These are phyloP conservation scores for Melitaea athalia DNA, from an alignment of 2,888 invertebrate genomes.

Conservation along the genomic window DNA sequence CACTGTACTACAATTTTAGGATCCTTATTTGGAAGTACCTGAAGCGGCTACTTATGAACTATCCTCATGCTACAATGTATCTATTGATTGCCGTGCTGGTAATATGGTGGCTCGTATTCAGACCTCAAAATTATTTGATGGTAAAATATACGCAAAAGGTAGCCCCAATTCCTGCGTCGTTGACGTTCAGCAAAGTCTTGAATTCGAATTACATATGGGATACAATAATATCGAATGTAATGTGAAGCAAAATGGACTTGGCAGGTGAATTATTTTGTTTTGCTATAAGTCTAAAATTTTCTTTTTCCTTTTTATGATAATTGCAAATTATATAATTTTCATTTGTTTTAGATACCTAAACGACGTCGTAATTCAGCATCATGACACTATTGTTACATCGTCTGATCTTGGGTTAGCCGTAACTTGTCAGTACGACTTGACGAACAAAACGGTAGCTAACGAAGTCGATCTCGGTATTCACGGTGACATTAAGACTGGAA, in stretches of 20 bases:
- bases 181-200: constrained; percentile 92
- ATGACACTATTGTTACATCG: constrained; percentile 96
- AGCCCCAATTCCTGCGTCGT: constrained; percentile 96
- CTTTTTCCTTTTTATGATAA: background rate
- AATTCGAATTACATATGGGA: constrained; percentile 95
- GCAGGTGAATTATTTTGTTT: constrained; percentile 76
- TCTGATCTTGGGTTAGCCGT: constrained; percentile 96
- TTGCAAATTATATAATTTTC: background rate
- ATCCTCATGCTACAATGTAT: constrained; percentile 96
- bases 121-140: constrained; percentile 95
- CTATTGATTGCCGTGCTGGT: constrained; percentile 94
- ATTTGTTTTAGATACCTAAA: constrained; percentile 85
- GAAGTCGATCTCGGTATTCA: constrained; percentile 94
- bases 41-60: constrained; percentile 96
- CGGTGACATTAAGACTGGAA: constrained; percentile 92
- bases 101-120: constrained; percentile 97
- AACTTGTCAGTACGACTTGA: constrained; percentile 96
- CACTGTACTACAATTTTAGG: constrained; percentile 68
- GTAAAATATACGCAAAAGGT: constrained; percentile 97
- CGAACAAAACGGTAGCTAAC: constrained; percentile 96
- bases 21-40: constrained; percentile 94
- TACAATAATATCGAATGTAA: constrained; percentile 96
- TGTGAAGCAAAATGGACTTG: constrained; percentile 93
- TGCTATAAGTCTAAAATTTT: background rate
- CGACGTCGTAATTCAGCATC: constrained; percentile 97